These are phyloP conservation scores for Parotocinclus haroldoi DNA, from an alignment of 2,797 vertebrate genomes.

Conservation along the genomic window DNA sequence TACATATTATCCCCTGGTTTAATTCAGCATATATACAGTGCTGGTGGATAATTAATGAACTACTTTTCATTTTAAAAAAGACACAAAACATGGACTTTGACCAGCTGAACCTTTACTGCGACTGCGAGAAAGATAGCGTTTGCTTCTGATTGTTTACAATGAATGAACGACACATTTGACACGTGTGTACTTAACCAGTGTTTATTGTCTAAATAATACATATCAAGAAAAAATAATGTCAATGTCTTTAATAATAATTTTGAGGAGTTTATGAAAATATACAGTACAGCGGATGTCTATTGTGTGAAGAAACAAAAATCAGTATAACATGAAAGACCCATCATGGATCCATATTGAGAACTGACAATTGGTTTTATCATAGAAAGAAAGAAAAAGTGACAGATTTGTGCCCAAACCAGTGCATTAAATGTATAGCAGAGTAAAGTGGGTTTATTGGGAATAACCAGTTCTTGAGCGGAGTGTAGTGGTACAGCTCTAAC, in stretches of 20 bases:
- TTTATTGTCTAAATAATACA: slow-evolving; percentile 61
- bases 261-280: slow-evolving; percentile 57
- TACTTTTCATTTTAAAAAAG: too few species aligned
- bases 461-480: slow-evolving; percentile 52
- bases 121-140: neutral
- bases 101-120: too few species aligned
- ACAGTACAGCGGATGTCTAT: slow-evolving; percentile 55
- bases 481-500: slow-evolving; percentile 51
- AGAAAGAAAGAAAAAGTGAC: slow-evolving; percentile 20
- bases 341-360: slow-evolving; percentile 33
- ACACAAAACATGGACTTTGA: too few species aligned
- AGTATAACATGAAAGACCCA: slow-evolving; percentile 28
- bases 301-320: slow-evolving; percentile 42
- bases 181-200: slow-evolving; percentile 54
- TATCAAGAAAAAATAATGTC: slow-evolving; percentile 56
- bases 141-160: too few species aligned
- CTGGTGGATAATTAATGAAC: too few species aligned
- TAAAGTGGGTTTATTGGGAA: slow-evolving; percentile 45
- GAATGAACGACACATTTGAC: slow-evolving; percentile 20
- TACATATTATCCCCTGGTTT: too few species aligned
- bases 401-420: slow-evolving; percentile 50
- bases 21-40: too few species aligned
- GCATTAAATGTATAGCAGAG: slow-evolving; percentile 47
- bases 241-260: slow-evolving; percentile 50
- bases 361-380: slow-evolving; percentile 20